These are phyloP conservation scores for Drosophila mauritiana DNA, from an alignment of 1,140 invertebrate genomes.

Conservation along the genomic window DNA sequence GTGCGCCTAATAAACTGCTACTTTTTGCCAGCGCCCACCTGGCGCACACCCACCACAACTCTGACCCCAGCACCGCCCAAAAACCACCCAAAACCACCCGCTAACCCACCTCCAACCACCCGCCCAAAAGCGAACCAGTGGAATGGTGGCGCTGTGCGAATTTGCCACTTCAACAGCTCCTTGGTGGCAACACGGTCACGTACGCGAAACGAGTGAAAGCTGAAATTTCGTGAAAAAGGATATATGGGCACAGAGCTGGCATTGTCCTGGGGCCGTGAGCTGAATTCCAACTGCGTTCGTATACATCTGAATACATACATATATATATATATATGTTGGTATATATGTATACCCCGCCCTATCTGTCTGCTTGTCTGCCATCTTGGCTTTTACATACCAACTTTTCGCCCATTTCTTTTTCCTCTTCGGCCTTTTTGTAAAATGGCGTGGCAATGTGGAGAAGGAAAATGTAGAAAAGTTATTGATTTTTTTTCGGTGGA, in stretches of 20 bases:
- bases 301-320: not conserved
- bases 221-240: constrained; percentile 82
- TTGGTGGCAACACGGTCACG: constrained; percentile 76
- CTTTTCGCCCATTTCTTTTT: constrained; percentile 13
- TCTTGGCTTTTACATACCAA: constrained; percentile 54
- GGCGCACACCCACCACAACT: constrained; percentile 15
- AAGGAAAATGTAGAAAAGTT: constrained; percentile 40
- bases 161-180: constrained; percentile 85
- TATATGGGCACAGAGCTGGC: constrained; percentile 78
- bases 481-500: constrained; percentile 57
- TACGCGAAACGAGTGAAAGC: constrained; percentile 78
- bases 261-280: constrained; percentile 66
- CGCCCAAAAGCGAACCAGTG: not conserved
- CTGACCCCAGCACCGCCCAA: not conserved
- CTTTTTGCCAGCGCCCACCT: constrained; percentile 54
- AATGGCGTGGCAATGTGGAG: constrained; percentile 69
- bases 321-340: not conserved
- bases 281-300: constrained; percentile 57
- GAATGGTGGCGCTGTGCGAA: constrained; percentile 69
- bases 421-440: constrained; percentile 38
- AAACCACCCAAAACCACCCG: not conserved
- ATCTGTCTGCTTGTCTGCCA: constrained; percentile 58
- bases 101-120: not conserved
- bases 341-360: constrained; percentile 9
- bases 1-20: constrained; percentile 82